phyloP scores from a whole-genome alignment of 2,113 vertebrate species.

The Coryphaenoides rupestris region DNA sequence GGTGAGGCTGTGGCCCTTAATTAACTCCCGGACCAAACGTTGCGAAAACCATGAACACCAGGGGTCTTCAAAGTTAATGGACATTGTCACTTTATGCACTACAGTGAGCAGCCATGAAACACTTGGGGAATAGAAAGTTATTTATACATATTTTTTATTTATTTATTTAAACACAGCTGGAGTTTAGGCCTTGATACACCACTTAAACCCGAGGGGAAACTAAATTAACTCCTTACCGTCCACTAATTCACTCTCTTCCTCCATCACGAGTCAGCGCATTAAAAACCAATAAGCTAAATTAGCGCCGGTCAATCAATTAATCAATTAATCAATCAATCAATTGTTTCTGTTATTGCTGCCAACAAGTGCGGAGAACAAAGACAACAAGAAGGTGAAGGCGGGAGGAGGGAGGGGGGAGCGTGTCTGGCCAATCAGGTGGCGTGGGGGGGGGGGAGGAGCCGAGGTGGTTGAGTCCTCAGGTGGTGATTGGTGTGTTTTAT shows the following conservation, averaged over 20 bases:
- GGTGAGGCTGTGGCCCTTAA: conserved; percentile 51
- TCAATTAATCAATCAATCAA: no score
- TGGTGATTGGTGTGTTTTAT: no score
- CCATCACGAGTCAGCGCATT: conserved; percentile 48
- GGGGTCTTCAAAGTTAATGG: conserved; percentile 57
- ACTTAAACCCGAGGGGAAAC: neutral
- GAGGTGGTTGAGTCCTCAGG: no score
- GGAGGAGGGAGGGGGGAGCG: no score
- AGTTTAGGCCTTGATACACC: neutral
- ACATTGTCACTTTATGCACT: neutral
- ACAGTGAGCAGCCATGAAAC: conserved; percentile 19
- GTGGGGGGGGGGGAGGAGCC: no score
- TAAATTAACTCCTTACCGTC: conserved; percentile 57
- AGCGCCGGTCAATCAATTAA: conserved; percentile 56
- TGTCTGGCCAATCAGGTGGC: no score
- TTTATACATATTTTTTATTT: conserved; percentile 4
- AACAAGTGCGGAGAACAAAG: no score
- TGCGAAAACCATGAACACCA: conserved; percentile 24
- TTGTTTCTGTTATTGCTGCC: no score
- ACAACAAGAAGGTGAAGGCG: no score
- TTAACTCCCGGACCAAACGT: conserved; percentile 43
- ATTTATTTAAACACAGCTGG: no score
- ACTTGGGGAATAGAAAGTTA: neutral
- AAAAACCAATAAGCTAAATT: conserved; percentile 49
- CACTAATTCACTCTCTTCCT: conserved; percentile 41